Evolutionary conservation across 2,888 invertebrate species (phyloP), one percentile per base, ranked within the genome.

Genomic region (Tridacna gigas): DNA sequence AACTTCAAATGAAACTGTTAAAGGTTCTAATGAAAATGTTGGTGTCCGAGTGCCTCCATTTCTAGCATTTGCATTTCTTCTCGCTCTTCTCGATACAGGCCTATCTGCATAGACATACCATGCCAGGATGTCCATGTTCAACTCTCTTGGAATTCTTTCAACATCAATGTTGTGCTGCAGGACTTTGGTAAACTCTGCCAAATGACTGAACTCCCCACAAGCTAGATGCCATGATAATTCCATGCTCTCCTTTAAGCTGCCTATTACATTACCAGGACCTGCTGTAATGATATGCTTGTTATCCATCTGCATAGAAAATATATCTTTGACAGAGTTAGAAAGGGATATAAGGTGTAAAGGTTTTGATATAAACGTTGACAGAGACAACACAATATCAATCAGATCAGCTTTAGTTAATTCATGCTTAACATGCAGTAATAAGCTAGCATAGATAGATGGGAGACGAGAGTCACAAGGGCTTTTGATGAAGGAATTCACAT

Each of bases 101-200:
- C 37, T 65, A 48, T 86, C 82, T 26, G 83, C 69, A 51, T 80
- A 84, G 56, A 86, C 56, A 78, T 71, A 84, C 86, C 86, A 86
- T 12, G 86, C 86, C 25, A 86, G 82, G 12, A 86, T 56, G 75
- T 79, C 73, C 37, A 48, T 77, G 15, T 75, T 80, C 12, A 84
- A 67, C 48, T 86, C 83, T 26, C 28, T 25, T 26, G 79, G 77
- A 7, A 86, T 56, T 73, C 84, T 69, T n/a, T 82, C 86, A 51
- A 74, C 77, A 63, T 86, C 86, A 61, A 86, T 78, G 56, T 86
- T 86, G 26, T 84, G 86, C 51, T 86, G 86, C n/a, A 86, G 51
- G n/a, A 86, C 78, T 73, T 56, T 77, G 13, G 77, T 67, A 75
- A 84, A 86, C 56, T 86, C 82, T 61, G 61, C 13, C 1, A 82